Conservation (phyloP, 1,140 invertebrate species). For the Diorhabda sublineata region DNA sequence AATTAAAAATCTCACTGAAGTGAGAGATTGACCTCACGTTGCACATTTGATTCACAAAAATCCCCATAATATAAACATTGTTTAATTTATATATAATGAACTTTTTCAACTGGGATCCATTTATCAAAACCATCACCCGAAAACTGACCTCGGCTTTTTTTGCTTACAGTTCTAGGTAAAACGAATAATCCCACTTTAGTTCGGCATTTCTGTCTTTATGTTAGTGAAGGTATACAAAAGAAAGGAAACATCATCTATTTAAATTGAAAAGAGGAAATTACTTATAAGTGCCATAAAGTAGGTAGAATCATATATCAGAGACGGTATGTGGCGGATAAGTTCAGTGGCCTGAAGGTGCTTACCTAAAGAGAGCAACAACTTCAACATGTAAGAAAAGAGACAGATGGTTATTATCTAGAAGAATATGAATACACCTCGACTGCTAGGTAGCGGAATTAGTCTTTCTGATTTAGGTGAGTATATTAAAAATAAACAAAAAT, state of each 20-base stretch:
- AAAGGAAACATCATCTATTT: constrained; percentile 1
- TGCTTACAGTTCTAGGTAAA: background rate
- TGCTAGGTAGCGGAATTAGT: background rate
- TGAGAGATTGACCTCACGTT: no score
- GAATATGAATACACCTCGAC: background rate
- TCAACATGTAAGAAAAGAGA: background rate
- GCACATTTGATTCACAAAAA: no score
- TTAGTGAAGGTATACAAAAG: background rate
- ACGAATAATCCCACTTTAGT: background rate
- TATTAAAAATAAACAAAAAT: background rate
- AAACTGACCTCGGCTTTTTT: background rate
- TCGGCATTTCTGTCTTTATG: background rate
- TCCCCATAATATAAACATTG: no score
- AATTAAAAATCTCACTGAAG: no score
- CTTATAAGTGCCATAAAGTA: constrained; percentile 1
- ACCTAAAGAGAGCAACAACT: background rate
- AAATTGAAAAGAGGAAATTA: constrained; percentile 3
- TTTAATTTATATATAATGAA: background rate
- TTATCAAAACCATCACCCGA: background rate
- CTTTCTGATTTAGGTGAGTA: constrained; percentile 1
- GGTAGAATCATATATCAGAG: constrained; percentile 2
- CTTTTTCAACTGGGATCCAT: constrained; percentile 1
- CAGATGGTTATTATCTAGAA: background rate
- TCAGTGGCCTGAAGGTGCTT: background rate
- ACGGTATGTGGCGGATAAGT: background rate